Evolutionary conservation across 1,140 invertebrate genomes (phyloP), one percentile per base, ranked within the genome.

Genomic region (Cyphomyrmex costatus): DNA sequence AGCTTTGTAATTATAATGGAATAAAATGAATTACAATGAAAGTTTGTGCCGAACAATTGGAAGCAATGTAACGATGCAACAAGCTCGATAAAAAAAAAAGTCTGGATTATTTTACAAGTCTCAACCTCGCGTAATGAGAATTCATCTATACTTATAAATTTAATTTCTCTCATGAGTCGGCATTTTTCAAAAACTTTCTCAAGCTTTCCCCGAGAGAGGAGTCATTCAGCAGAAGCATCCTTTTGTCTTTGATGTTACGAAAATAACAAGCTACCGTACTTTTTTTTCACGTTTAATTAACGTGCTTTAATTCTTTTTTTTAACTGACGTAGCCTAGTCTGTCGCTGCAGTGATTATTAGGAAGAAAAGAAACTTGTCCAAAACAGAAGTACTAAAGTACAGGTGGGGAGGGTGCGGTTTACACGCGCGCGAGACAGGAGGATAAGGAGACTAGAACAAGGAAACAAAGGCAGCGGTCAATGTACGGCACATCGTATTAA

Each of bases 221-320:
- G 2, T 71, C n/a, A 53, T 53, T 73, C n/a, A 14, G 21, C 36
- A 16, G 65, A 46, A 68, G n/a, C 0, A 42, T 68, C 19, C 30
- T 46, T 65, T 65, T 46, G 36, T 30, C 7, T 24, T 46, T 46
- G 19, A 36, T 8, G 36, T 0, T 8, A 68, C 12, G 16, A 68
- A 46, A 46, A 19, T 66, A 66, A 66, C 36, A 24, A 24, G n/a
- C n/a, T n/a, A n/a, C n/a, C 2, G 8, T 65, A n/a, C 63, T 68
- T 68, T 68, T 60, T 51, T 66, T 68, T 1, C 36, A 16, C 36
- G 21, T 68, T 49, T 68, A 73, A 56, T 73, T 73, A 53, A 71
- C 27, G 49, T 73, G 12, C 70, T 73, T 73, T 36, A 58, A 58
- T 74, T 14, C 14, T 74, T 33, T 24, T n/a, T 36, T 7, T 58